These are phyloP conservation scores for Muschampia plurimacula DNA, from an alignment of 2,888 invertebrate species.

Conservation along the genomic window DNA sequence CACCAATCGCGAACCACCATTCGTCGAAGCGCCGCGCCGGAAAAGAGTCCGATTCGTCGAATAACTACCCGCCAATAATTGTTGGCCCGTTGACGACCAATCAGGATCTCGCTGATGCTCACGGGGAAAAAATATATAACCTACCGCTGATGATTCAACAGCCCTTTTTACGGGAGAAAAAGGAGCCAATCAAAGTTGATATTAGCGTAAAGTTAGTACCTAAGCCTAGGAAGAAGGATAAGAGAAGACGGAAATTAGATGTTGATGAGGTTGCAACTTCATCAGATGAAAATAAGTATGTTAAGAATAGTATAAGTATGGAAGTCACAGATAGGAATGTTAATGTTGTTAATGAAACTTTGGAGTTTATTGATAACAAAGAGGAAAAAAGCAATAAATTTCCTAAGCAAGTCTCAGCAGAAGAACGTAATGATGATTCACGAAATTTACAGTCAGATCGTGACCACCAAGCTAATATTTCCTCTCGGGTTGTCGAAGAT, in stretches of 20 bases:
- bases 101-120: conserved; percentile 77
- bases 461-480: conserved; percentile 6
- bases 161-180: conserved; percentile 87
- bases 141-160: conserved; percentile 84
- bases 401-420: conserved; percentile 39
- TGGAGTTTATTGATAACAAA: conserved; percentile 61
- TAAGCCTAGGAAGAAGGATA: conserved; percentile 81
- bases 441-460: conserved; percentile 12
- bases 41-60: conserved; percentile 87
- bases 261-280: conserved; percentile 62
- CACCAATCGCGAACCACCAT: conserved; percentile 66
- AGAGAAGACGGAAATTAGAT: conserved; percentile 65
- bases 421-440: conserved; percentile 33
- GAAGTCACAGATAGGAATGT: conserved; percentile 72
- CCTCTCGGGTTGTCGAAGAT: conserved; percentile 5
- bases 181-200: conserved; percentile 91
- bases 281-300: conserved; percentile 64
- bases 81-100: conserved; percentile 82
- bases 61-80: conserved; percentile 77
- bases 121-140: conserved; percentile 77
- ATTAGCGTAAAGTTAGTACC: conserved; percentile 91
- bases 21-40: conserved; percentile 76
- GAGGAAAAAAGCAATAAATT: background rate
- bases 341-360: conserved; percentile 67
- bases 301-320: conserved; percentile 78